Evolutionary conservation across 1,140 invertebrate genomes (phyloP), one percentile per base, ranked within the genome.

Genomic region (Nixonia krombeini): DNA sequence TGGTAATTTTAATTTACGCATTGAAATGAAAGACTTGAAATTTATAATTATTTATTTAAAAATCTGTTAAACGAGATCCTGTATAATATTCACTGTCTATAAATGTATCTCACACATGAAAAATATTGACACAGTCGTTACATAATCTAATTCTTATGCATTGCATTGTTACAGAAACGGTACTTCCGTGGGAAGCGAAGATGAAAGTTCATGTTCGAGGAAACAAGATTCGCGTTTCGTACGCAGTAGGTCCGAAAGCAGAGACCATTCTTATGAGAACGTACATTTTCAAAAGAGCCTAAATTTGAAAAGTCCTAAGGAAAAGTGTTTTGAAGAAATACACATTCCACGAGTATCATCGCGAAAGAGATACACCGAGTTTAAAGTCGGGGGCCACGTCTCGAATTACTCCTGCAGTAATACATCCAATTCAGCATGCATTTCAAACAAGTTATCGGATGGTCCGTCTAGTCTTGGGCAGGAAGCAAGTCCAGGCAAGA

Each of bases 371-470:
- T 56, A 59, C 9, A 72, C 64, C 0, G 81, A 82, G 8, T 82
- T 82, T n/a, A 79, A 79, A 41, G 59, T 82, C 28, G 78, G 78
- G 4, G 79, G 77, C 26, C 73, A 78, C 26, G 79, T 81, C 16
- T 75, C 44, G 2, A 72, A 46, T 37, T 79, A 82, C 13, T 45
- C 68, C 3, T 47, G 28, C 15, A 44, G 37, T 18, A 44, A 40
- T 3, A 4, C n/a, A n/a, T n/a, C 55, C 4, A 61, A 70, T 0
- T 70, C 70, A 1, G 38, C 62, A 7, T 59, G 57, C 5, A 12
- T 23, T 21, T 25, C 56, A 12, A 68, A 56, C 37, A 55, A 35
- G 25, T 41, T 72, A 3, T 72, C 78, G 0, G 71, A 81, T 2
- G 74, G 72, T 0, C 73, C 80, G 0, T 68, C 72, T 0, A 82